phyloP scores from a whole-genome alignment of 1,140 invertebrate species.

The Drosophila suzukii region DNA sequence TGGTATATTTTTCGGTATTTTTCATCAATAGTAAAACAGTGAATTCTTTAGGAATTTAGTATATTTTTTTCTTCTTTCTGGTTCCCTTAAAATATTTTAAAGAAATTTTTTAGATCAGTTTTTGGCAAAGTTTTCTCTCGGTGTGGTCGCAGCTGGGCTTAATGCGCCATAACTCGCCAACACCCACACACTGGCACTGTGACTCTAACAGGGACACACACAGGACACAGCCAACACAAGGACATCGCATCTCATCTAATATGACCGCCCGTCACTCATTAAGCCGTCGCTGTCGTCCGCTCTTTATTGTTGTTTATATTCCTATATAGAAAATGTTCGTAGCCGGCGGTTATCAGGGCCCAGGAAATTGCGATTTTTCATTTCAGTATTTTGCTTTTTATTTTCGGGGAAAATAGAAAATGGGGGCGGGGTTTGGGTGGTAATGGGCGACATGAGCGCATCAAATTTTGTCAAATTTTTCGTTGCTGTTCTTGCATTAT shows the following conservation, averaged over 20 bases:
- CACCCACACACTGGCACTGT: constrained; percentile 11
- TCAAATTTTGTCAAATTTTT: constrained; percentile 79
- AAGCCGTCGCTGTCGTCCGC: constrained; percentile 64
- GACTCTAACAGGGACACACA: constrained; percentile 3
- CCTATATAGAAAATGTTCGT: constrained; percentile 33
- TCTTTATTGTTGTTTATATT: constrained; percentile 61
- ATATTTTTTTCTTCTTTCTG: not conserved
- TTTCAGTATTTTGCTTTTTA: constrained; percentile 59
- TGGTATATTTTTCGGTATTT: no score
- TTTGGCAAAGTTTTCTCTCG: not conserved
- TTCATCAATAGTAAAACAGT: no score
- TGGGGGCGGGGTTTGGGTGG: not conserved
- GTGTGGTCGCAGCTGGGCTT: constrained; percentile 53
- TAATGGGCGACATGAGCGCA: constrained; percentile 25
- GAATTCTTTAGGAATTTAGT: not conserved
- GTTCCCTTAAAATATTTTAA: no score
- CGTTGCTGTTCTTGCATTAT: constrained; percentile 51
- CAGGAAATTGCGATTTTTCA: constrained; percentile 81
- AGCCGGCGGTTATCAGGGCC: constrained; percentile 71
- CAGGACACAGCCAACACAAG: constrained; percentile 15
- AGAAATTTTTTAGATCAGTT: not conserved
- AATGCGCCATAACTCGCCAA: constrained; percentile 73
- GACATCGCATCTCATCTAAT: constrained; percentile 70
- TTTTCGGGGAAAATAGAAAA: constrained; percentile 23
- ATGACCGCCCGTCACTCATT: constrained; percentile 81